Base-by-base conservation (phyloP, 2,888 invertebrate species). In the Leptopilina drosophilae region DNA sequence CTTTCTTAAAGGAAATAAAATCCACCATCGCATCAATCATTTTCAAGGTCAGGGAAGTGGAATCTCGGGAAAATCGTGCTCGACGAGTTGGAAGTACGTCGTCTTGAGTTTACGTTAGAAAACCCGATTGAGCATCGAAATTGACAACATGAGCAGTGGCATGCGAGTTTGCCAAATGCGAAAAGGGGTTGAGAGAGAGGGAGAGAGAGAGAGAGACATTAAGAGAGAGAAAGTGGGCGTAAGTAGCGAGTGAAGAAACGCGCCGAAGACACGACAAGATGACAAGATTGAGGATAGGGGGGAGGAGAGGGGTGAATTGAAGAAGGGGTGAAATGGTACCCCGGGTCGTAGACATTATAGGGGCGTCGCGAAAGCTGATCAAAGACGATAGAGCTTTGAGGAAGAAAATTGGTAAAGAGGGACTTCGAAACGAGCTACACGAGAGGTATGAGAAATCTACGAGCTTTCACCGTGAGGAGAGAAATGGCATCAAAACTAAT, bases 321-420 rank as follows among this genome's bases (percentile, higher is more conserved):
- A 78, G 78, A 75, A 78, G 78, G 80, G 81, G 82, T 73, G 67
- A 78, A 80, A 78, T 73, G 73, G 53, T 73, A 73, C 73, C 73
- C 77, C 62, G 67, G 78, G 82, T 80, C 77, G 83, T 82, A 81
- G 87, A 89, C 88, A 87, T 90, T 90, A 90, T 85, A 86, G 88
- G 88, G 87, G 88, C 88, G 89, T 88, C 86, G 89, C 85, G 85
- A 88, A 87, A 88, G 87, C 90, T 91, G 91, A 91, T 91, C 90
- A 91, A 90, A 90, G 90, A 89, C 89, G 89, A 90, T 89, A 89
- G 86, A 87, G 89, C 90, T 90, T 90, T 88, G 89, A 89, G 88
- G 86, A 90, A 88, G 90, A 90, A 90, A 91, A 90, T 90, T 91
- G 90, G 89, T 89, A 90, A 90, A 90, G 90, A 90, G 89, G 88